Evolutionary conservation across 2,888 invertebrate genomes (phyloP), one percentile per base, ranked within the genome.

Genomic region (Caenorhabditis sulstoni): DNA sequence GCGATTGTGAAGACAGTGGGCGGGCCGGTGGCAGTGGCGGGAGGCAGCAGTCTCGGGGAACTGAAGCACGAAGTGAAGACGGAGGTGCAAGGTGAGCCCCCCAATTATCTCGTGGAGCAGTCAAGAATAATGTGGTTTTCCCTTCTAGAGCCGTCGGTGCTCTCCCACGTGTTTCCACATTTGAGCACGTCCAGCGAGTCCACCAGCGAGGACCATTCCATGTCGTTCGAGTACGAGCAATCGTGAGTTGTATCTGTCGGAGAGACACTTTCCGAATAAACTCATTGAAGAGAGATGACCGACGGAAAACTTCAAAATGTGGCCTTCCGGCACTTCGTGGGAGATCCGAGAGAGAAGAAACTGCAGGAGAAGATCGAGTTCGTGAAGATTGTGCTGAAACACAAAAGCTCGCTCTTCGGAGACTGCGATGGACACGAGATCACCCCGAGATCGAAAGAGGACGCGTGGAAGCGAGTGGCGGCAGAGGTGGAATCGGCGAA

Each of bases 291-390:
- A 53, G 70, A 77, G 53, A 52, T 23, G 49, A 37, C 53, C 37
- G 68, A 77, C 49, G 58, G 57, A 16, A 57, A 49, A 47, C 22
- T 61, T n/a, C 76, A 76, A 16, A 58, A 53, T 37, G 53, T 74
- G 57, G 57, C 53, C 2, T 71, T 61, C 65, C 71, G 73, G 8
- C 58, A 58, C 35, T 75, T 68, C 49, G 65, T 76, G 20, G 80
- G 71, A 16, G 71, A 80, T 49, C 57, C 67, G 44, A 71, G 83
- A 11, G 81, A 83, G 53, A 64, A 74, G 12, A 83, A 81, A 45
- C 62, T 79, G 39, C 65, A 68, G 41, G 81, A 83, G 44, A 81
- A 81, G 47, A 81, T 83, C 41, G 75, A 77, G 45, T 83, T 83
- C 49, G 83, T 79, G 9, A 74, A 71, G 44, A 65, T 81, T 20